A percentile compares a stretch with the other conserved stretches of the same genome.
phyloP scores from a whole-genome alignment of 2,113 vertebrate genomes.

The Ophiodon elongatus region DNA sequence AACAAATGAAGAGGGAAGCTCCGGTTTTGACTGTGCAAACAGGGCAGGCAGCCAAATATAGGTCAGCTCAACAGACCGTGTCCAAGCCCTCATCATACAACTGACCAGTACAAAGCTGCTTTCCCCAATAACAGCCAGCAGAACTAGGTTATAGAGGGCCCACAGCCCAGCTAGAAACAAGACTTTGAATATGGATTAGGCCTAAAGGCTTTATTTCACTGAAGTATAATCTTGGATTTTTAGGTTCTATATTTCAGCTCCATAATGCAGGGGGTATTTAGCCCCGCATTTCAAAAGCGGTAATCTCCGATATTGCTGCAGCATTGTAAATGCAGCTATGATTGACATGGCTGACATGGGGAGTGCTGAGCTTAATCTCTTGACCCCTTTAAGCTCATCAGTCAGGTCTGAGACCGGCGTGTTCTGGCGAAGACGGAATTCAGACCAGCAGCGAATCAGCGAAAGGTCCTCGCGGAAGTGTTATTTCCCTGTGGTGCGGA shows the following conservation, averaged over 20 bases:
- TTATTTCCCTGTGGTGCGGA: neutral
- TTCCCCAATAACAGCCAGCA: slow-evolving; percentile 75
- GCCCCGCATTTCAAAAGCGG: slow-evolving; percentile 58
- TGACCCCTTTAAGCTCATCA: slow-evolving; percentile 72
- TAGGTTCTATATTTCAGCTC: slow-evolving; percentile 67
- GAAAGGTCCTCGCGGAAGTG: slow-evolving; percentile 6
- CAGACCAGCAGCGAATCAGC: slow-evolving; percentile 52
- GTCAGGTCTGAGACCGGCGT: slow-evolving; percentile 60
- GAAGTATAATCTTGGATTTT: slow-evolving; percentile 78
- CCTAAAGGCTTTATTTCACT: slow-evolving; percentile 78
- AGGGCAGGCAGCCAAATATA: slow-evolving; percentile 77
- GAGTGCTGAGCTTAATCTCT: slow-evolving; percentile 67
- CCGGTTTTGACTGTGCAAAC: slow-evolving; percentile 52
- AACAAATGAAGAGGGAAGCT: slow-evolving; percentile 34
- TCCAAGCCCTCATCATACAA: slow-evolving; percentile 68
- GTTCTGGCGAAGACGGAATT: slow-evolving; percentile 57
- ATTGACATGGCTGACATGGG: slow-evolving; percentile 64
- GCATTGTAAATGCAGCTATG: slow-evolving; percentile 63
- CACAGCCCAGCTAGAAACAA: slow-evolving; percentile 61
- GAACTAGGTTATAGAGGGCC: slow-evolving; percentile 76
- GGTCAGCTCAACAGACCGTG: slow-evolving; percentile 77
- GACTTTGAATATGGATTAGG: slow-evolving; percentile 80
- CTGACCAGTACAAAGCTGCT: slow-evolving; percentile 79
- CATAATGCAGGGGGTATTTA: slow-evolving; percentile 73
- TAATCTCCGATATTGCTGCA: slow-evolving; percentile 71